Evolutionary conservation across 2,113 vertebrate species (phyloP), one percentile per base, ranked within the genome.

Genomic region (Nothobranchius furzeri): DNA sequence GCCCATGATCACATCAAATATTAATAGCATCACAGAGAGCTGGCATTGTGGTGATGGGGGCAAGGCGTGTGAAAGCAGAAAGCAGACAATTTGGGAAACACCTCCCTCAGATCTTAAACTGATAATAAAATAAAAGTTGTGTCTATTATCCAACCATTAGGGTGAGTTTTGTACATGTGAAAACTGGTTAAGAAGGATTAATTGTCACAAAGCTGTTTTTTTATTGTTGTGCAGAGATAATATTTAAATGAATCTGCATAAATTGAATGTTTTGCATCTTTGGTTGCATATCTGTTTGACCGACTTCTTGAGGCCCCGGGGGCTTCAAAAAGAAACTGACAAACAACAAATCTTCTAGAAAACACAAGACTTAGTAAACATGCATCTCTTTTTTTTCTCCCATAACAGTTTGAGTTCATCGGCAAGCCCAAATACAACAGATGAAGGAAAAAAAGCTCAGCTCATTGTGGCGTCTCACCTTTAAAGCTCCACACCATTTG

Each of bases 1-100:
- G 92, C 92, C 94, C 89, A 90, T 94, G 94, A 97, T 84, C 83
- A 61, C 93, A 98, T 98, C 87, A 97, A 98, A 97, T 97, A 98
- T 98, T 98, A 91, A 94, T 86, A 81, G 83, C 89, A 90, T 92
- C 89, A 88, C 91, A 88, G 85, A 91, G 93, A 93, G 85, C 86
- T 92, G 87, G 92, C 90, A 93, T 92, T 86, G 93, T 90, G 50
- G 87, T 87, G 83, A 93, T 92, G 94, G 92, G 91, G 92, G 81
- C 92, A 88, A 85, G 85, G 92, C 84, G 68, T 87, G 88, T 90
- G 88, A 92, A 92, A 70, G 73, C 75, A 9, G 7, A 30, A 52
- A 75, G 59, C 59, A 17, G 46, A 35, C 35, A 7, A 71, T 61
- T 70, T 17, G 25, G 56, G 72, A 72, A 65, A 64, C 51, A 68